A percentile compares a stretch with the other conserved stretches of the same genome.
These are phyloP conservation scores for Zoanthus solanderi DNA, from an alignment of 92 coral and sea anemone genomes.

Conservation along the genomic window DNA sequence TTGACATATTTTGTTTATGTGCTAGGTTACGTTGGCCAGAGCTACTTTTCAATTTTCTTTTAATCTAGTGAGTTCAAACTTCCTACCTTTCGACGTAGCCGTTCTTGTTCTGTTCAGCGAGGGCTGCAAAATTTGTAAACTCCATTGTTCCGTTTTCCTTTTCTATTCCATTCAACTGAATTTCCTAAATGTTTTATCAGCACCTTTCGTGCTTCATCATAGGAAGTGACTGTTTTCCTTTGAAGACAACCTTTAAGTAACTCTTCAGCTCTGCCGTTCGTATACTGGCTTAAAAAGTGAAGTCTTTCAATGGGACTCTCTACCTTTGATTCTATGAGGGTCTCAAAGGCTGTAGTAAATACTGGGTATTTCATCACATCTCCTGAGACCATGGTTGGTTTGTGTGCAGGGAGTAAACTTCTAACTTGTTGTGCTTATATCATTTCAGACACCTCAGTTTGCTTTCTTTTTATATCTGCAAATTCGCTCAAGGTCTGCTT, in stretches of 20 bases:
- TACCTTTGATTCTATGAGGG: constrained; percentile 72
- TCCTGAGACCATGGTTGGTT: constrained; percentile 55
- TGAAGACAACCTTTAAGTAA: constrained; percentile 68
- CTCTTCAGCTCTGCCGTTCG: constrained; percentile 68
- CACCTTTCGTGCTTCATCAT: constrained; percentile 63
- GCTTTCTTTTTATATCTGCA: constrained; percentile 64
- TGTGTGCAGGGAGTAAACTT: constrained; percentile 47
- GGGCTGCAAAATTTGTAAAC: constrained; percentile 51
- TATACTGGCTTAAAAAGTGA: constrained; percentile 73
- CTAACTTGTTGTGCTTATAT: constrained; percentile 70
- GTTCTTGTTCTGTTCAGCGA: too few species aligned
- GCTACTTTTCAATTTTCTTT: constrained; percentile 5
- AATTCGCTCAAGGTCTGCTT: constrained; percentile 38
- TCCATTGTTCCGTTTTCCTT: constrained; percentile 13
- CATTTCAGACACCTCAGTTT: constrained; percentile 67
- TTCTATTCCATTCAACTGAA: constrained; percentile 46
- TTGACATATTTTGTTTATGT: too few species aligned
- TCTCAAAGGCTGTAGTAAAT: constrained; percentile 70
- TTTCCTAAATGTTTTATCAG: constrained; percentile 73
- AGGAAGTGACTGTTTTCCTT: constrained; percentile 58
- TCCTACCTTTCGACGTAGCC: too few species aligned
- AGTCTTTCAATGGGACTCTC: constrained; percentile 60
- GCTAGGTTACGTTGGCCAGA: too few species aligned
- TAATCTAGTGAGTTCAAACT: constrained; percentile 40
- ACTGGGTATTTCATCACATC: constrained; percentile 70